phyloP scores from a whole-genome alignment of 2,888 invertebrate genomes.

The Lasioglossum figueresi region DNA sequence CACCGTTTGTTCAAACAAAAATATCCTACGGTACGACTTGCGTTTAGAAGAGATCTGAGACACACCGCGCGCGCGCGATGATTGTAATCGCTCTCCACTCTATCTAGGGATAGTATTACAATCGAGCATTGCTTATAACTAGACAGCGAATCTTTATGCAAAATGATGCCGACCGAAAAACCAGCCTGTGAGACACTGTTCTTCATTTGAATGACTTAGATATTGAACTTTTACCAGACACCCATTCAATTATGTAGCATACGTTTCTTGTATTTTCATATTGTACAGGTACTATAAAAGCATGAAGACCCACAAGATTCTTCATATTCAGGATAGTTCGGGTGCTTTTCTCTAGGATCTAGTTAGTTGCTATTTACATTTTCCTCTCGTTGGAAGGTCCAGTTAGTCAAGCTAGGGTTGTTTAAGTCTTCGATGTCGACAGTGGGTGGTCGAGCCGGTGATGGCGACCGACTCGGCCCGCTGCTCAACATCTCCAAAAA shows the following conservation, averaged over 20 bases:
- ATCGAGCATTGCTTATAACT: not conserved
- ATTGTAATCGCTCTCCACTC: not conserved
- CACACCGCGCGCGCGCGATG: not conserved
- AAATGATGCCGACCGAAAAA: no score
- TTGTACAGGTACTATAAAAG: no score
- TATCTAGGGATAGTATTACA: not conserved
- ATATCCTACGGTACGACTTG: not conserved
- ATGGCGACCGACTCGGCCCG: slow-evolving; percentile 82
- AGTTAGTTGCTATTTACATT: slow-evolving; percentile 66
- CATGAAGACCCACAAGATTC: no score
- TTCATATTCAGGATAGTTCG: no score
- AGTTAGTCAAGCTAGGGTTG: slow-evolving; percentile 81
- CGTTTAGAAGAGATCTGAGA: not conserved
- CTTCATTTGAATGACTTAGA: no score
- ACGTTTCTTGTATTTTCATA: no score
- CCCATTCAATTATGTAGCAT: no score
- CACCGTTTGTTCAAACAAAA: not conserved
- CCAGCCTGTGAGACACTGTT: no score
- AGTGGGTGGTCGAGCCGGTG: slow-evolving; percentile 80
- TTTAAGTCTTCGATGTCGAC: slow-evolving; percentile 78
- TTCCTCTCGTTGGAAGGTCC: slow-evolving; percentile 79
- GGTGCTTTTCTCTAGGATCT: not conserved
- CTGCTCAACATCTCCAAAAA: slow-evolving; percentile 82
- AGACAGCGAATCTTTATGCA: no score
- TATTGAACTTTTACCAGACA: no score